Evolutionary conservation across 2,113 vertebrate genomes (phyloP).

Genomic region (Hyaena hyaena): DNA sequence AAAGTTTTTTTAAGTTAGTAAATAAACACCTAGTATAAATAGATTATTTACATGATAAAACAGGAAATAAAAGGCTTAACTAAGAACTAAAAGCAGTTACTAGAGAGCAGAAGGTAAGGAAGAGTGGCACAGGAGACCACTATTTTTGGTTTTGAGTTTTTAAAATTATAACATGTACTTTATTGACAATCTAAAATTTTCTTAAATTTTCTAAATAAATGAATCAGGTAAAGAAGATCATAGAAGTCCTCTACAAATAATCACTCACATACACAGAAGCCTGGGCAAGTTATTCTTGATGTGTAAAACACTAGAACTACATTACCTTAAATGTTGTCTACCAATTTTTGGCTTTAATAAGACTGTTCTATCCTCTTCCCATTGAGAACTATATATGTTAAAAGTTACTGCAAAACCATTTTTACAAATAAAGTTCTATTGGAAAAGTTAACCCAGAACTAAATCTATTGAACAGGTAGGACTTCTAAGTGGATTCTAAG

Average conservation of each 20-base stretch:
- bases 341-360: background rate
- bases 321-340: background rate
- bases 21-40: background rate
- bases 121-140: background rate
- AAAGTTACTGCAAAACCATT: background rate
- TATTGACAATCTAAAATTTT: background rate
- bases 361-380: background rate
- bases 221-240: background rate
- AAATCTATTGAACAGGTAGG: background rate
- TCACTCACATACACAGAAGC: background rate
- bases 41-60: background rate
- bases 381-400: background rate
- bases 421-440: background rate
- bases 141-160: background rate
- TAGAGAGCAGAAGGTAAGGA: background rate
- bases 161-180: background rate
- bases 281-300: background rate
- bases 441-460: background rate
- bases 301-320: background rate
- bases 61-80: background rate
- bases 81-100: constrained; percentile 14
- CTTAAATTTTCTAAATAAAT: background rate
- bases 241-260: background rate
- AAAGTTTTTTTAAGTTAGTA: background rate
- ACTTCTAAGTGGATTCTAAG: background rate